phyloP scores from a whole-genome alignment of 2,888 invertebrate species.

The Nematopogon swammerdamellus region DNA sequence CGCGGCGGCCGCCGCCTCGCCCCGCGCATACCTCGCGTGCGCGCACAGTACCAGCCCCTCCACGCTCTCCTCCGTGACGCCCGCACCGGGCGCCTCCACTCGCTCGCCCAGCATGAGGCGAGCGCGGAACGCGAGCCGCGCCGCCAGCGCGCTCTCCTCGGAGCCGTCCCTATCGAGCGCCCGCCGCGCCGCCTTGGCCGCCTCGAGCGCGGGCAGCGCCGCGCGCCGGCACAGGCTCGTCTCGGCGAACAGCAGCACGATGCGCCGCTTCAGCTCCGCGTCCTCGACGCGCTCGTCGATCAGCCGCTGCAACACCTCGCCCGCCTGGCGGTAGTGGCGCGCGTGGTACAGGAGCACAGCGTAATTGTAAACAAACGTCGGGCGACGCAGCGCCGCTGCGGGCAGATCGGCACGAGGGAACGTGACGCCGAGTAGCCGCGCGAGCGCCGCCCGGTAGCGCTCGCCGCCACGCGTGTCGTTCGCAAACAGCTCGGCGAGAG shows the following conservation, averaged over 20 bases:
- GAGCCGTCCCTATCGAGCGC: background rate
- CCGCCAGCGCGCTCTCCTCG: background rate
- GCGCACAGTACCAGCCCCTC: conserved; percentile 46
- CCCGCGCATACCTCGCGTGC: conserved; percentile 40
- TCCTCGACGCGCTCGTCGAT: conserved; percentile 38
- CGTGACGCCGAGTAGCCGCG: conserved; percentile 54
- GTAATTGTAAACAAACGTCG: conserved; percentile 69
- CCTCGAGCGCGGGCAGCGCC: conserved; percentile 37
- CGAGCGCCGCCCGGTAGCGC: conserved; percentile 65
- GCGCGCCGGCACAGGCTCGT: conserved; percentile 40
- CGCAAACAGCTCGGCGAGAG: conserved; percentile 77
- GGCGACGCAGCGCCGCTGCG: conserved; percentile 27
- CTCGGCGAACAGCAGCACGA: conserved; percentile 37
- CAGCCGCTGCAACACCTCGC: conserved; percentile 35
- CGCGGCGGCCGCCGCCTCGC: conserved; percentile 40
- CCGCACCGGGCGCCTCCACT: background rate
- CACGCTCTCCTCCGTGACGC: conserved; percentile 16
- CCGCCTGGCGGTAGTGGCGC: conserved; percentile 69
- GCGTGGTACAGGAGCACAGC: conserved; percentile 75
- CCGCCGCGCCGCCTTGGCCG: conserved; percentile 22
- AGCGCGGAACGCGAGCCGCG: background rate
- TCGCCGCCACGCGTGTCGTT: conserved; percentile 71
- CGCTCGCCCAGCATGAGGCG: background rate
- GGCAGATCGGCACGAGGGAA: conserved; percentile 31
- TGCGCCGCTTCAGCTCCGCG: conserved; percentile 30